Evolutionary conservation across 2,797 vertebrate genomes (phyloP).

Genomic region (Diplodus puntazzo): DNA sequence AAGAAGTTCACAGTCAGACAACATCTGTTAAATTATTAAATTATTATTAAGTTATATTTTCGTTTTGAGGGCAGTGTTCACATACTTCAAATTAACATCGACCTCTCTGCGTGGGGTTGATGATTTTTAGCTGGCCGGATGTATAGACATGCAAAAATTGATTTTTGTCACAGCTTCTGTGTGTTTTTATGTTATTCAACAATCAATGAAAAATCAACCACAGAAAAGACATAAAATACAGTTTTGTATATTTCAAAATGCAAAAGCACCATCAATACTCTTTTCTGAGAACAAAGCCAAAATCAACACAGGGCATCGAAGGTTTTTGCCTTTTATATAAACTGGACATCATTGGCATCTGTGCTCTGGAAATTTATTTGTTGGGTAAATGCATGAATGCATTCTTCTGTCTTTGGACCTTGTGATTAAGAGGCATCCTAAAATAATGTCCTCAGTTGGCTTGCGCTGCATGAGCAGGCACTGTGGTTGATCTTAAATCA

Average conservation of each 20-base stretch:
- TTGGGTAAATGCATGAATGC: conserved; percentile 48
- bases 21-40: background rate
- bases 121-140: background rate
- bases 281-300: background rate
- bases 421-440: conserved; percentile 72
- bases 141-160: background rate
- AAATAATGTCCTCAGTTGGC: conserved; percentile 73
- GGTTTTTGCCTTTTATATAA: conserved; percentile 3
- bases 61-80: background rate
- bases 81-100: no score
- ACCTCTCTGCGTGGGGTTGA: background rate
- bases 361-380: conserved; percentile 47
- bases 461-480: conserved; percentile 67
- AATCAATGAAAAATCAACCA: background rate
- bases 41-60: background rate
- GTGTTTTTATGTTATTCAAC: background rate
- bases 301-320: background rate
- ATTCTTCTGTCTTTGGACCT: conserved; percentile 39
- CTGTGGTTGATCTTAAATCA: conserved; percentile 75
- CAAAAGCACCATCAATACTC: background rate
- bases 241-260: background rate
- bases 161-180: background rate
- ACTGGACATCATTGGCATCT: conserved; percentile 16
- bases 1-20: background rate
- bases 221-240: background rate